Base-by-base conservation (phyloP, 1,140 invertebrate genomes). In the Rhynchophorus ferrugineus region DNA sequence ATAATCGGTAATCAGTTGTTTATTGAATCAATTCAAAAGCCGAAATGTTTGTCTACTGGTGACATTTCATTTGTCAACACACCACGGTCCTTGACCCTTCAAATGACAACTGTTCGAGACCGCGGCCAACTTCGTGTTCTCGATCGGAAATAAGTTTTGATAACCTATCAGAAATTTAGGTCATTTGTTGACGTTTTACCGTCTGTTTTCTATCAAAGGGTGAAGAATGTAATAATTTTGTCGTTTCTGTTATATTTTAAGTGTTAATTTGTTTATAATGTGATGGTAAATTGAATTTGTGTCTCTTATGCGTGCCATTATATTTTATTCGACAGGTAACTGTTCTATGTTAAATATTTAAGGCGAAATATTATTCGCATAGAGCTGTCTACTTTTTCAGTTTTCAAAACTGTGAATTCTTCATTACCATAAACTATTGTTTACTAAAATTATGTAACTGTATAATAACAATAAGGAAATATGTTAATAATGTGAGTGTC, bases 161-260 rank as follows among this genome's bases (percentile, higher is more conserved):
- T 16, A 2, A 22, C 3, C 8, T 11, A 14, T 21, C 14, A 21
- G 19, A 43, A 9, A 46, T 35, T 46, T 46, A 22, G 49, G 49
- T 51, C 49, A 51, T 49, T 52, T 57, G 56, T 57, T 57, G 56
- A 57, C 56, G 56, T 57, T 57, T 57, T 29, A 53, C 41, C 43
- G 45, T 38, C 50, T 49, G 56, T 42, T 17, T 33, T 13, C 39
- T 49, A 29, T 49, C 29, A 9, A 11, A 49, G 34, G 14, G 9
- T 11, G n/a, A 13, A 55, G 50, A 51, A 49, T 55, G 47, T 49
- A 29, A 35, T 52, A 29, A 22, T 38, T 39, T 38, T 24, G 3
- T 9, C 20, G 14, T 20, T 44, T 19, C 13, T 46, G 14, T 17
- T 45, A 3, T n/a, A 17, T 50, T 50, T 20, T 44, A 39, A 34